phyloP scores from a whole-genome alignment of 2,888 invertebrate species.

The Monochamus alternatus region DNA sequence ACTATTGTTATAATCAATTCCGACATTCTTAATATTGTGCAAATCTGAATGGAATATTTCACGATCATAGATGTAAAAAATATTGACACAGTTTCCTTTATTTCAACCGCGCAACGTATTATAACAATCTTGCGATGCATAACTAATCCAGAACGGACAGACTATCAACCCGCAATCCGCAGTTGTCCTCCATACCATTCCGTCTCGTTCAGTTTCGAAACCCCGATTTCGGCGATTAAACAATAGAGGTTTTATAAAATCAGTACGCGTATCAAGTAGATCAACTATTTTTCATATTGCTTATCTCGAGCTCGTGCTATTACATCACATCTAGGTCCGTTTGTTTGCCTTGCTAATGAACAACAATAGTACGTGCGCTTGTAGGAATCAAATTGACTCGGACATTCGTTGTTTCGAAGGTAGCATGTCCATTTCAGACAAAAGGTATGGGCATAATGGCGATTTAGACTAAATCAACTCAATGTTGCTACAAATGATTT shows the following conservation, averaged over 20 bases:
- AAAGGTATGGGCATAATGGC: too few species aligned
- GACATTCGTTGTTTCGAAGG: too few species aligned
- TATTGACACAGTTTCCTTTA: neutral
- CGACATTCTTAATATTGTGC: neutral
- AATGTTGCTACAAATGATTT: too few species aligned
- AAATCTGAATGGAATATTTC: neutral
- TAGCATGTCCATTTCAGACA: too few species aligned
- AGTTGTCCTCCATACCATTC: constrained; percentile 27
- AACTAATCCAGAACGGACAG: constrained; percentile 10
- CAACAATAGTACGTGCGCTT: constrained; percentile 38
- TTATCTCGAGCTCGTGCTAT: constrained; percentile 14
- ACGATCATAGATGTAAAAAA: neutral
- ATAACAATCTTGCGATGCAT: constrained; percentile 15
- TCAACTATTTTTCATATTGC: constrained; percentile 23
- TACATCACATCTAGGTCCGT: constrained; percentile 25
- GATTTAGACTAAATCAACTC: too few species aligned
- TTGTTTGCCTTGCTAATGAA: constrained; percentile 14
- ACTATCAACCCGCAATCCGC: constrained; percentile 8
- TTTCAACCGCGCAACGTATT: neutral
- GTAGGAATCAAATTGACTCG: neutral
- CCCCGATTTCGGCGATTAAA: constrained; percentile 29
- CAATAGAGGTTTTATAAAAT: constrained; percentile 31
- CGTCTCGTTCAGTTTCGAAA: constrained; percentile 24
- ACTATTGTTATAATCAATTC: neutral
- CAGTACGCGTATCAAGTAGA: constrained; percentile 29